phyloP scores from a whole-genome alignment of 37 sponge, comb jelly and placozoan species.

The Geodia barretti region DNA sequence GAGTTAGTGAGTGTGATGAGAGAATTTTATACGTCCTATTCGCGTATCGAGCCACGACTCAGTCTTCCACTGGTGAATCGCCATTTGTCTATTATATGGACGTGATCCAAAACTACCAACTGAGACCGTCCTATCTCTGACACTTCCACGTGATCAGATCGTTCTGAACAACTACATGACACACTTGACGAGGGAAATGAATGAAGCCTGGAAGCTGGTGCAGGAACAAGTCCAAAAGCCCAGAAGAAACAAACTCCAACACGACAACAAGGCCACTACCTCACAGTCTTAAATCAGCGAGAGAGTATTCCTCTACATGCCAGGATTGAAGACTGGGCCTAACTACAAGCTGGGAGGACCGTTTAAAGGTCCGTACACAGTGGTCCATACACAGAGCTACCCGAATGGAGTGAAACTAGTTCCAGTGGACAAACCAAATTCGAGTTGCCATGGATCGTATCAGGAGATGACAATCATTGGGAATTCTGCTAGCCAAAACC shows the following conservation, averaged over 20 bases:
- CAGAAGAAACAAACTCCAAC: slow-evolving; percentile 26
- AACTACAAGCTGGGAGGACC: slow-evolving; percentile 30
- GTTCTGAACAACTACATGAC: slow-evolving; percentile 27
- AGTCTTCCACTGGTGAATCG: slow-evolving; percentile 44
- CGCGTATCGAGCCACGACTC: slow-evolving; percentile 39
- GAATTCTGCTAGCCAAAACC: too few species aligned
- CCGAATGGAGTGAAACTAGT: slow-evolving; percentile 9
- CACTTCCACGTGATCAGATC: neutral
- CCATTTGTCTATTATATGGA: slow-evolving; percentile 51
- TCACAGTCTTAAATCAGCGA: slow-evolving; percentile 1
- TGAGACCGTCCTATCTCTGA: slow-evolving; percentile 3
- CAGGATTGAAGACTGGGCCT: neutral
- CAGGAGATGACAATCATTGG: slow-evolving; percentile 7
- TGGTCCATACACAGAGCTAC: neutral
- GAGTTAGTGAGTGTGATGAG: slow-evolving; percentile 42
- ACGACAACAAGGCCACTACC: slow-evolving; percentile 14
- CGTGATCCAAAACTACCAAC: slow-evolving; percentile 43
- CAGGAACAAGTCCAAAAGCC: slow-evolving; percentile 8
- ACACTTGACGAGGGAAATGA: neutral
- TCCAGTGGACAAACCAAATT: slow-evolving; percentile 28
- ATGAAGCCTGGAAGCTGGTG: slow-evolving; percentile 50
- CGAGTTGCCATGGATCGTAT: slow-evolving; percentile 26
- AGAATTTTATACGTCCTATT: slow-evolving; percentile 33
- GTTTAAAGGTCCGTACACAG: slow-evolving; percentile 32
- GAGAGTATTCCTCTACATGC: slow-evolving; percentile 51